Evolutionary conservation across 2,113 vertebrate genomes (phyloP).

Genomic region (Corvus moneduloides): DNA sequence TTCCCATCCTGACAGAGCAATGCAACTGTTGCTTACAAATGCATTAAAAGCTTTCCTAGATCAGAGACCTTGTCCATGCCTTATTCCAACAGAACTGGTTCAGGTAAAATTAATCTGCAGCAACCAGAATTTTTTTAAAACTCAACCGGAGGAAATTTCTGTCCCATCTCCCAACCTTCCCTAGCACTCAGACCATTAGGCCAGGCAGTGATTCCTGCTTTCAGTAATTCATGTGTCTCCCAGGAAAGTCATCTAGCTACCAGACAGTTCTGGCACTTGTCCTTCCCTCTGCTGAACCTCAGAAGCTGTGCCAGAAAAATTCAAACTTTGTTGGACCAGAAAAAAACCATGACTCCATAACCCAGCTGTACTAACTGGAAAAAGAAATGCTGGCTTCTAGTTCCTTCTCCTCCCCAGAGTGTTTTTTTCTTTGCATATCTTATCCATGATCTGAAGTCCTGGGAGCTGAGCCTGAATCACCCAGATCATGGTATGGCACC

Average conservation of each 20-base stretch:
- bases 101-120: not conserved
- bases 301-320: constrained; percentile 12
- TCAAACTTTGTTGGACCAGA: not conserved
- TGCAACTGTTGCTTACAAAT: not conserved
- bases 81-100: not conserved
- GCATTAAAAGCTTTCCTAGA: not conserved
- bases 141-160: not conserved
- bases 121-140: not conserved
- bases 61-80: not conserved
- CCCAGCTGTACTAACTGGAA: not conserved
- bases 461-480: not conserved
- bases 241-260: not conserved
- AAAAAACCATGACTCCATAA: not conserved
- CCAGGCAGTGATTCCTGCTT: not conserved
- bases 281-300: not conserved
- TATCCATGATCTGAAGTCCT: not conserved
- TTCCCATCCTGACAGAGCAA: not conserved
- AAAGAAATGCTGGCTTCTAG: not conserved
- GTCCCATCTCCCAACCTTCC: not conserved
- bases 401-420: not conserved
- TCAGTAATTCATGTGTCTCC: not conserved
- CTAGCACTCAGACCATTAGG: not conserved
- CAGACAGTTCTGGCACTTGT: not conserved
- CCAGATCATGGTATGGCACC: not conserved
- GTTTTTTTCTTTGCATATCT: not conserved